phyloP scores from a whole-genome alignment of 2,888 invertebrate genomes.

The Rutpela maculata region DNA sequence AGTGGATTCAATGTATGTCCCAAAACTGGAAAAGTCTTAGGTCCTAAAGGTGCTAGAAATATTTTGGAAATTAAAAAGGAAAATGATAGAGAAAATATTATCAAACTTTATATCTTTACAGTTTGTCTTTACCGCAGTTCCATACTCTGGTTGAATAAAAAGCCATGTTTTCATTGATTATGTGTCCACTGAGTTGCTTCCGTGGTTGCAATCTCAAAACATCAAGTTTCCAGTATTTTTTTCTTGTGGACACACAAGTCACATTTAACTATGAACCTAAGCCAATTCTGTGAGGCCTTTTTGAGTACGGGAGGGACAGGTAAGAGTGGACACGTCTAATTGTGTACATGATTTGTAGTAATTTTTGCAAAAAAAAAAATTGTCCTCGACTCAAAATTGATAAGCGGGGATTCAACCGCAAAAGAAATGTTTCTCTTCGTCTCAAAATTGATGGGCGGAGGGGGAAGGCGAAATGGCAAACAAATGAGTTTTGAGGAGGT shows the following conservation, averaged over 20 bases:
- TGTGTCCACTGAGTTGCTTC: not conserved
- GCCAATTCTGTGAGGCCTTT: conserved; percentile 1
- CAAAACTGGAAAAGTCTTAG: conserved; percentile 38
- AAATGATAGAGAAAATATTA: conserved; percentile 35
- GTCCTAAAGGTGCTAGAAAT: conserved; percentile 14
- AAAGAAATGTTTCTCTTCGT: no score
- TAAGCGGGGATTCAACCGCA: no score
- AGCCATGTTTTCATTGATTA: not conserved
- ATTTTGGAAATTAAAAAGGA: conserved; percentile 16
- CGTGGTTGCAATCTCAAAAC: not conserved
- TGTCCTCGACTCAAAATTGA: no score
- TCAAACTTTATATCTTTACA: conserved; percentile 2
- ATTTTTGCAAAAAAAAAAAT: no score
- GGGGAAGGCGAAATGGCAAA: no score
- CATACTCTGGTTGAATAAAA: not conserved
- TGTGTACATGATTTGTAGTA: no score
- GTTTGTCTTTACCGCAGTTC: not conserved
- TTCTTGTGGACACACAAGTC: not conserved
- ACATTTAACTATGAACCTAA: not conserved
- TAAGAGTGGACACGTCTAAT: no score
- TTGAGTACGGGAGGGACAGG: no score
- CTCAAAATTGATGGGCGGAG: no score
- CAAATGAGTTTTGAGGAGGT: no score
- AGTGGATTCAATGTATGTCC: conserved; percentile 33
- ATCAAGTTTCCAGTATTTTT: not conserved